These are phyloP conservation scores for Clavelina lepadiformis DNA, from an alignment of 23 tunicate species.

Conservation along the genomic window DNA sequence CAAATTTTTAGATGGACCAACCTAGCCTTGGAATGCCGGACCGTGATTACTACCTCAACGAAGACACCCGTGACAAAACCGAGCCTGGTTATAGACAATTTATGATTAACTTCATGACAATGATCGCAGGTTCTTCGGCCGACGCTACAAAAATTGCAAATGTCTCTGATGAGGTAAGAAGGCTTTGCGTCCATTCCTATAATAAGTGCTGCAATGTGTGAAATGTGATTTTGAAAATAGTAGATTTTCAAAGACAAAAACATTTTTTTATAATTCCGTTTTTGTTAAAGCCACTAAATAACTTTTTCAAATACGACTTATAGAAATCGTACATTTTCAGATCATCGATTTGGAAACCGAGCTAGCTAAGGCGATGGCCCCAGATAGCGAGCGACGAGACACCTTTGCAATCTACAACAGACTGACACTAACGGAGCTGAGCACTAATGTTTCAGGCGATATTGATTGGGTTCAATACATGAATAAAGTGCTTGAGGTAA, in stretches of 20 bases:
- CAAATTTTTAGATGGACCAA: constrained; percentile 82
- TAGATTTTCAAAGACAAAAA: too few relatives aligned
- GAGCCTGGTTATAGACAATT: constrained; percentile 50
- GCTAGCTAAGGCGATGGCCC: constrained; percentile 54
- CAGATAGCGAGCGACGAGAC: constrained; percentile 60
- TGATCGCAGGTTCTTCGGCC: constrained; percentile 14
- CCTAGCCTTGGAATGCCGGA: constrained; percentile 82
- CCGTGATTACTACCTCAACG: constrained; percentile 84
- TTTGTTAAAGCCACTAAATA: too few relatives aligned
- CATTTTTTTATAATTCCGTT: too few relatives aligned
- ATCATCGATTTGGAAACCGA: constrained; percentile 61
- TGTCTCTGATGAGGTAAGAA: constrained; percentile 48
- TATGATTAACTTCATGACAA: constrained; percentile 49
- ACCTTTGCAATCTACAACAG: constrained; percentile 55
- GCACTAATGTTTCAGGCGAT: not conserved
- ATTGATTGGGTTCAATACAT: constrained; percentile 62
- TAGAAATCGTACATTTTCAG: too few relatives aligned
- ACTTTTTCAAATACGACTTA: too few relatives aligned
- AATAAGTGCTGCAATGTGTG: too few relatives aligned
- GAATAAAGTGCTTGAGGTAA: constrained; percentile 11
- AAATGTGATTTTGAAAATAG: too few relatives aligned
- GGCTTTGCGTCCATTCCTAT: too few relatives aligned
- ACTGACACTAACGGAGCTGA: constrained; percentile 35
- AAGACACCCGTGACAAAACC: constrained; percentile 17
- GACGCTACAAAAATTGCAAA: constrained; percentile 15